Base-by-base conservation (phyloP, 1,140 invertebrate genomes). In the Dendrolimus kikuchii region DNA sequence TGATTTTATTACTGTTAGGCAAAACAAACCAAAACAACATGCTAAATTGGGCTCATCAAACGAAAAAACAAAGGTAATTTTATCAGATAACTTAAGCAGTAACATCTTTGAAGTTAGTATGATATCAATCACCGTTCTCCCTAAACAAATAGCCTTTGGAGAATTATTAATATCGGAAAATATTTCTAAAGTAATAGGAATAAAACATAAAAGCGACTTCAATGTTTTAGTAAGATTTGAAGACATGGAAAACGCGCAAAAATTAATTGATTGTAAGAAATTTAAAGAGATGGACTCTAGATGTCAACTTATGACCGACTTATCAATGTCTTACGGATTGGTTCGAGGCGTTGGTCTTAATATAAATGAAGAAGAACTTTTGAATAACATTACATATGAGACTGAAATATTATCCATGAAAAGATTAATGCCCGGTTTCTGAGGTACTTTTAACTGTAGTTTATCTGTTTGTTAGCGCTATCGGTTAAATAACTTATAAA, bases 91-190 rank as follows among this genome's bases (percentile, higher is more conserved):
- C 5, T 41, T 41, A 49, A 39, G 2, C 10, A 46, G 40, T 39
- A 49, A 41, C 5, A 3, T 23, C 23, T 23, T 23, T 23, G 63
- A 66, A 41, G 54, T 68, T 38, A 59, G 54, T 47, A 7, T 65
- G 7, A 46, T 58, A 0, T 60, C 59, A 40, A 9, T 7, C 44
- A 10, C 60, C 45, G 10, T 40, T 9, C 42, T 71, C 9, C 69
- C 62, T 45, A 66, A 67, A 60, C 66, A 69, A 59, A 63, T 69
- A 43, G 64, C 57, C 38, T 50, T 69, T 38, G 69, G 62, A 6
- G 66, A 64, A 45, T 39, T 64, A 41, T 49, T 71, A n/a, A 50
- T 48, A 45, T 48, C 53, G 1, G 51, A 60, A 49, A 59, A 61
- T 49, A 64, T 71, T 23, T 50, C 51, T 7, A 51, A 54, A 36